Conservation (phyloP, 2,113 vertebrate species). For the Tor tambroides region DNA sequence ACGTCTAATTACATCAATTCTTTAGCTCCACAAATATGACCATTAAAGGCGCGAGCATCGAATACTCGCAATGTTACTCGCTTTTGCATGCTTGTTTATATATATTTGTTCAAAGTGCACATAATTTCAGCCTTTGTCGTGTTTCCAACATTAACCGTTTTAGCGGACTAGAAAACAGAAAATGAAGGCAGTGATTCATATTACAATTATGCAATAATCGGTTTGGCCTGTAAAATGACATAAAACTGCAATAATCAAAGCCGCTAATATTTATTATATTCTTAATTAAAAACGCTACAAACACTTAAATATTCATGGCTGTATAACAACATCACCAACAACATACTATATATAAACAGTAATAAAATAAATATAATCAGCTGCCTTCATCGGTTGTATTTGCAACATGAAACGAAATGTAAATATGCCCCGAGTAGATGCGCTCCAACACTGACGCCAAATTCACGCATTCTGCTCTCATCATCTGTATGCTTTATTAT, state of each 20-base stretch:
- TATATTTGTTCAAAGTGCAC: neutral
- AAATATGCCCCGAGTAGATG: neutral
- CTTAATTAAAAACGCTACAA: neutral
- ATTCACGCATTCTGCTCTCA: conserved; percentile 3
- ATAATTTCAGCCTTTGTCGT: neutral
- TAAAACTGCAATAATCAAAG: neutral
- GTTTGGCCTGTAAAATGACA: neutral
- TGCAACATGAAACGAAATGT: neutral
- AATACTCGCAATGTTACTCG: neutral
- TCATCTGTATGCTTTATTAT: neutral
- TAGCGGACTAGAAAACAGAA: neutral
- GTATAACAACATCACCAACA: neutral
- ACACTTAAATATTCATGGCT: neutral
- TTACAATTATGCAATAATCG: conserved; percentile 28
- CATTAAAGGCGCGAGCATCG: conserved; percentile 29
- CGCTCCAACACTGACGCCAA: neutral
- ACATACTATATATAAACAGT: neutral
- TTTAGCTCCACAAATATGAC: conserved; percentile 40
- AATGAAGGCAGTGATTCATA: neutral
- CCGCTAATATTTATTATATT: neutral
- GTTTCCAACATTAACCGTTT: too few species aligned
- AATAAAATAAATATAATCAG: neutral
- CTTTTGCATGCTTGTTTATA: neutral
- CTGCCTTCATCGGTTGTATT: neutral
- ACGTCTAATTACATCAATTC: conserved; percentile 42